Base-by-base conservation (phyloP, 30 jellyfish, hydroid and myxozoan species). In the Aurelia sp. region DNA sequence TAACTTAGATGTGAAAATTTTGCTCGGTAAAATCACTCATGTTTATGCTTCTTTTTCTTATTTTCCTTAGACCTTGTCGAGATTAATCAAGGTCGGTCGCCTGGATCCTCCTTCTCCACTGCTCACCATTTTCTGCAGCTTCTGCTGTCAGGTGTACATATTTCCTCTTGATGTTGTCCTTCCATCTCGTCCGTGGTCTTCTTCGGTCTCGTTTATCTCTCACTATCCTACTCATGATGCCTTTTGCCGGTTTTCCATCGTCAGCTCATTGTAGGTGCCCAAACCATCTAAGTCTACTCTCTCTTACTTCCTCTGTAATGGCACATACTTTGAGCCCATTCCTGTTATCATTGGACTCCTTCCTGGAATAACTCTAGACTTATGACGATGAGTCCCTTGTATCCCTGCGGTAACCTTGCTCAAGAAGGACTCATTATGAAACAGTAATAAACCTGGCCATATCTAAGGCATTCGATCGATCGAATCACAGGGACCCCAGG, bases 171-270 rank as follows among this genome's bases (percentile, higher is more conserved):
- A 66, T 8, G 78, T 24, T 35, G 7, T 66, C 7, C 4, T 66
- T 13, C 47, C 55, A 66, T 66, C 55, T 66, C 33, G 19, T 17
- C 3, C 78, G 0, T 66, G 78, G 78, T 66, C 50, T 66, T 66
- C 21, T 59, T 13, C 55, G 19, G 33, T 59, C 82, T 71, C 65
- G 82, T 71, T 71, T 71, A 27, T 73, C 82, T 0, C n/a, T 71
- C 66, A 71, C 82, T 2, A 27, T 2, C 33, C 33, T 27, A 2
- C 2, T 27, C 33, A 27, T 27, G 33, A 27, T 27, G 33, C 33
- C 33, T 27, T 27, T 27, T 27, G 33, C 33, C 33, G 33, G 1
- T 27, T 2, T 27, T 27, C 33, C 33, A 27, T 27, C 33, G 2
- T 27, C 33, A 27, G 33, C 33, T 27, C 33, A 27, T 48, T 65